phyloP scores from a whole-genome alignment of 2,888 invertebrate genomes.

The Oxytorus armatus region DNA sequence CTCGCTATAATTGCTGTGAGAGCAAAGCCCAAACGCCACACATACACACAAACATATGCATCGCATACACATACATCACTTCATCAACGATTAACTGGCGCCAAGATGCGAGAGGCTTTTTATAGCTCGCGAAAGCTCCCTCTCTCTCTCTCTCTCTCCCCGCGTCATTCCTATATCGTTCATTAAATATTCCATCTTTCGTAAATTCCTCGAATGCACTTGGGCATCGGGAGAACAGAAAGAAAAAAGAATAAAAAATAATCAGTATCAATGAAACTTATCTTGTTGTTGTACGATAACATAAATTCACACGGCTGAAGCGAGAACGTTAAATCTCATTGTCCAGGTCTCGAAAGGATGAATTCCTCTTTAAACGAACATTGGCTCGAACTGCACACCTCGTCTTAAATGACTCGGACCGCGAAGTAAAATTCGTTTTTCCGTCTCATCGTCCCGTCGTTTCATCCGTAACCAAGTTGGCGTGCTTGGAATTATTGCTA shows the following conservation, averaged over 20 bases:
- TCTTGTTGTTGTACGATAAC: neutral
- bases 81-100: conserved; percentile 65
- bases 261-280: conserved; percentile 18
- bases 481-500: conserved; percentile 54
- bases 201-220: conserved; percentile 11
- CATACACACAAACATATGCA: conserved; percentile 20
- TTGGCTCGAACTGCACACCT: conserved; percentile 10
- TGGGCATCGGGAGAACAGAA: neutral
- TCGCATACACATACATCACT: conserved; percentile 45
- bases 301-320: too few relatives aligned
- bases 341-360: neutral
- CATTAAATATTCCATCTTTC: conserved; percentile 38
- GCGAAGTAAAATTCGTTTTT: conserved; percentile 41
- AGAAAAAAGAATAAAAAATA: neutral
- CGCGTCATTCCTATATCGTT: neutral
- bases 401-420: conserved; percentile 20
- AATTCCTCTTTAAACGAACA: neutral
- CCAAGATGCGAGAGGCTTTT: conserved; percentile 58
- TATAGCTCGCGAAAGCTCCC: conserved; percentile 30
- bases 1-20: conserved; percentile 65
- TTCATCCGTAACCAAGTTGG: conserved; percentile 34
- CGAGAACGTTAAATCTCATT: neutral
- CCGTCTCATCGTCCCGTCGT: conserved; percentile 33
- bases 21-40: conserved; percentile 43
- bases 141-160: conserved; percentile 21